Conservation (phyloP, 2,888 invertebrate genomes). For the Heliconius charithonia region DNA sequence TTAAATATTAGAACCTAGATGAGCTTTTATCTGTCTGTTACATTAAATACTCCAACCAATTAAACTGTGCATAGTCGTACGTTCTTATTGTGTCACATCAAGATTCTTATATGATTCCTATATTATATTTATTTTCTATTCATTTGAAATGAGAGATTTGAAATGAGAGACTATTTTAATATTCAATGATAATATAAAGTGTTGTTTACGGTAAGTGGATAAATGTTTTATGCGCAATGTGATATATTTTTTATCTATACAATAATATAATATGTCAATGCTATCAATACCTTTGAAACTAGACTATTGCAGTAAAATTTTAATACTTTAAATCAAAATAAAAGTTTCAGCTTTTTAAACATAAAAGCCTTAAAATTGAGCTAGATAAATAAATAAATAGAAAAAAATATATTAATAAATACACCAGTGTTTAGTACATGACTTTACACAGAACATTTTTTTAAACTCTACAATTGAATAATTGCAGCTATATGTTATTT, state of each 20-base stretch:
- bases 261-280: not conserved
- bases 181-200: not conserved
- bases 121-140: not conserved
- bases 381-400: too few relatives aligned
- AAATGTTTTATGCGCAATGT: not conserved
- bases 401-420: too few relatives aligned
- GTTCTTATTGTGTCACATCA: not conserved
- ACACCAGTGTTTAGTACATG: too few relatives aligned
- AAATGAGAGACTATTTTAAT: not conserved
- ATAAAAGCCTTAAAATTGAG: too few relatives aligned
- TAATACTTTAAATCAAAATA: too few relatives aligned
- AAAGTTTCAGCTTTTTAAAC: too few relatives aligned
- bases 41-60: not conserved
- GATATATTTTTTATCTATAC: not conserved
- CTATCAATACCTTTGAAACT: not conserved
- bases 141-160: not conserved
- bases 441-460: too few relatives aligned
- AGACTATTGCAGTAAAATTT: not conserved
- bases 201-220: not conserved
- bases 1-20: not conserved
- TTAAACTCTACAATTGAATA: too few relatives aligned
- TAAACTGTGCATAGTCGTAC: not conserved
- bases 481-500: not conserved
- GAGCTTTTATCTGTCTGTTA: not conserved
- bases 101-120: not conserved